A percentile compares a stretch with the other conserved stretches of the same genome.
phyloP scores from a whole-genome alignment of 2,113 vertebrate species.

The Ageneiosus marmoratus region DNA sequence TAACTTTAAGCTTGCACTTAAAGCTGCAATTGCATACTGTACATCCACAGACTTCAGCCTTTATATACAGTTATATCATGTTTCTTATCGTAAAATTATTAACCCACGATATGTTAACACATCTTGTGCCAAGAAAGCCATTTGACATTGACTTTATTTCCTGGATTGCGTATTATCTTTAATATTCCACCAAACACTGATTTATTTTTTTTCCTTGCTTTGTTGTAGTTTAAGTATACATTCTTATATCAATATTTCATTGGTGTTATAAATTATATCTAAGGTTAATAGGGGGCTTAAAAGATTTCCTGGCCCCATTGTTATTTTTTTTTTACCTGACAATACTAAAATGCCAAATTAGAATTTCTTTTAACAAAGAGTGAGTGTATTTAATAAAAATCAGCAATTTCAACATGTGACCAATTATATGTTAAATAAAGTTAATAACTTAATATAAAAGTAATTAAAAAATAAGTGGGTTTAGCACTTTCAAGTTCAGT shows the following conservation, averaged over 20 bases:
- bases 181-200: background rate
- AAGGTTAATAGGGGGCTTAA: background rate
- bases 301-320: no score
- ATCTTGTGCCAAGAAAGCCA: background rate
- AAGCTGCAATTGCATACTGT: constrained; percentile 25
- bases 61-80: constrained; percentile 52
- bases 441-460: no score
- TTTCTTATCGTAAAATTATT: constrained; percentile 2
- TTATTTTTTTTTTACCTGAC: no score
- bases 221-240: background rate
- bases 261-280: background rate
- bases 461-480: no score
- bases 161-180: background rate
- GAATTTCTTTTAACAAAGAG: no score
- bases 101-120: background rate
- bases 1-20: constrained; percentile 32
- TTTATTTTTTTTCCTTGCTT: background rate
- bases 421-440: no score
- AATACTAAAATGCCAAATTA: background rate
- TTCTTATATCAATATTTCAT: background rate
- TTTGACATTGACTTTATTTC: constrained; percentile 11
- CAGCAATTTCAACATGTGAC: no score
- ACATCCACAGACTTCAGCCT: background rate
- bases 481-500: no score
- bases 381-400: no score